A percentile compares a stretch with the other conserved stretches of the same genome.
phyloP scores from a whole-genome alignment of 1,140 invertebrate genomes.

The Trachymyrmex cornetzi region DNA sequence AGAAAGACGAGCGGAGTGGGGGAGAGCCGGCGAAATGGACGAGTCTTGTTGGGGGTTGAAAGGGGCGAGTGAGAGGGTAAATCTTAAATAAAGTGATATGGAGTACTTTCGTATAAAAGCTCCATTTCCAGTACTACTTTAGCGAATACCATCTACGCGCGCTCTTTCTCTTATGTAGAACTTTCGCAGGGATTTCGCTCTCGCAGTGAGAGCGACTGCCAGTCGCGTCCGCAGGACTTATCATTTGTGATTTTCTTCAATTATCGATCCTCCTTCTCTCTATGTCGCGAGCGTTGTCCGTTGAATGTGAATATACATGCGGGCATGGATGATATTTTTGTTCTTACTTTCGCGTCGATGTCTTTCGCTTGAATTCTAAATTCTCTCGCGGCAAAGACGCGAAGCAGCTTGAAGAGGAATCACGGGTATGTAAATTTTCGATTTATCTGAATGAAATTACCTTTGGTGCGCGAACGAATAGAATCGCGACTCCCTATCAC shows the following conservation, averaged over 20 bases:
- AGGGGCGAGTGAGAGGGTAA: conserved; percentile 86
- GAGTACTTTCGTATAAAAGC: conserved; percentile 87
- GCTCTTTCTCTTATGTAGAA: conserved; percentile 65
- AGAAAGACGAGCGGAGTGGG: conserved; percentile 61
- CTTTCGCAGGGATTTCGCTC: conserved; percentile 74
- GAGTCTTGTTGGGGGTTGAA: conserved; percentile 87
- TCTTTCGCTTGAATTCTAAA: conserved; percentile 1
- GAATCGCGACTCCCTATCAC: background rate
- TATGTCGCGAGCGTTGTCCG: background rate
- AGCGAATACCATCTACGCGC: conserved; percentile 80
- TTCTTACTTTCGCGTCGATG: background rate
- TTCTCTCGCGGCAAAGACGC: background rate
- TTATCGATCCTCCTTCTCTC: conserved; percentile 42
- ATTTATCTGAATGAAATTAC: conserved; percentile 29
- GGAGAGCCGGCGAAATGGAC: conserved; percentile 85
- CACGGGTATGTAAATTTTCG: conserved; percentile 26
- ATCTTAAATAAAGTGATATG: conserved; percentile 88
- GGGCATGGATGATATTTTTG: background rate
- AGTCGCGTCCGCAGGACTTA: conserved; percentile 39
- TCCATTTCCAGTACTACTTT: conserved; percentile 86
- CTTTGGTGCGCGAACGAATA: background rate
- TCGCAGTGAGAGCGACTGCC: conserved; percentile 60
- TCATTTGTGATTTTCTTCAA: conserved; percentile 55
- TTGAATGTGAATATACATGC: background rate
- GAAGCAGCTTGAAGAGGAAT: background rate